Base-by-base conservation (phyloP, 2,888 invertebrate species). In the Philaethria dido region DNA sequence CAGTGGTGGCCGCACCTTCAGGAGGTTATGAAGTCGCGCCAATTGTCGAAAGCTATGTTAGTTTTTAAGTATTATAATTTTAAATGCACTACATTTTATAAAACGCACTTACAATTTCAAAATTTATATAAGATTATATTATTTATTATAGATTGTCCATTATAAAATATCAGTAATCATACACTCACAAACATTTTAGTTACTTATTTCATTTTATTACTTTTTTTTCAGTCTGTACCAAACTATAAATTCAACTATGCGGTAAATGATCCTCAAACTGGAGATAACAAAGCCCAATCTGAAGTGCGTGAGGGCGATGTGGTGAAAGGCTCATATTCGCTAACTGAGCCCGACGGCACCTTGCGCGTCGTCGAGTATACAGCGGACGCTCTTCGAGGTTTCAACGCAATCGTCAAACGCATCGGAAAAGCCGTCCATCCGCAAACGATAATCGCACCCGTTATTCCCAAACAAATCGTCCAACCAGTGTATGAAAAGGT, bases 181-280 rank as follows among this genome's bases (percentile, higher is more conserved):
- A 6, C 22, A 2, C n/a, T 16, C 22, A 6, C 13, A 3, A 22
- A 2, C 0, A 13, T 14, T 52, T 54, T n/a, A 0, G 16, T 33
- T 3, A 20, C 13, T 18, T 54, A 54, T 13, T 20, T 39, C 5
- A 39, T 22, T 55, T 39, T 6, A 18, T 55, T 14, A 47, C 8
- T 60, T n/a, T 9, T 55, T 59, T 76, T 73, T 0, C 83, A 92
- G 92, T 81, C 87, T 47, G 77, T 85, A 69, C 92, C 92, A 16
- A 84, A 83, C 62, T 93, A 93, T 77, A 86, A 84, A 69, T 93
- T 92, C 80, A 89, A 92, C 81, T 93, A 93, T 75, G 91, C 90
- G 33, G 93, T 93, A 18, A 88, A 81, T 76, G 93, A 93, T 73
- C 91, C 92, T 2, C 69, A 79, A 66, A 93, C 92, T 22, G 93